Conservation (phyloP, 2,797 vertebrate species). For the Darevskia mixta region DNA sequence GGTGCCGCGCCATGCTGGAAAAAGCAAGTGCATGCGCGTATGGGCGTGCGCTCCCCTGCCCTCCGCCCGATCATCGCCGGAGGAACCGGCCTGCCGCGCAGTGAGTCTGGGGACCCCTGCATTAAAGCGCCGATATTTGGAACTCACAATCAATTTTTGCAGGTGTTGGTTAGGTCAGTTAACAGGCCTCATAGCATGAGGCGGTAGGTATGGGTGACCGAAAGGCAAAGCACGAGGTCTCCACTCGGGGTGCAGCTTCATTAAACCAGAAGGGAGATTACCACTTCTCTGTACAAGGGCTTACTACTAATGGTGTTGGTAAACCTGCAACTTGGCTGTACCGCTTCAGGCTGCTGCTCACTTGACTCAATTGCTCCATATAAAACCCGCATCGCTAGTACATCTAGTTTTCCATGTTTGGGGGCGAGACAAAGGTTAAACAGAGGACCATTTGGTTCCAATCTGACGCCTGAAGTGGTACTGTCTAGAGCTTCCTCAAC, state of each 20-base stretch:
- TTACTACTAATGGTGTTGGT: background rate
- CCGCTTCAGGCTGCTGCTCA: background rate
- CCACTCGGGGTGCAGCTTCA: background rate
- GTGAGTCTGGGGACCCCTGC: no score
- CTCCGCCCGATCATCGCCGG: no score
- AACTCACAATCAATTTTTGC: slow-evolving; percentile 20
- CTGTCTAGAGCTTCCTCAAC: no score
- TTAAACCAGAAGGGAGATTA: background rate
- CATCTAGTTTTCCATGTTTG: background rate
- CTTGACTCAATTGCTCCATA: background rate
- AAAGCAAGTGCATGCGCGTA: no score
- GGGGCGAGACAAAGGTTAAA: no score
- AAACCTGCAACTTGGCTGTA: background rate
- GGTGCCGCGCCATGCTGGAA: no score
- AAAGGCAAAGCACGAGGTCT: background rate
- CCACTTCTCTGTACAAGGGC: background rate
- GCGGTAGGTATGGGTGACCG: background rate
- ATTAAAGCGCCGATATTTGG: slow-evolving; percentile 4
- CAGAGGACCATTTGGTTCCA: background rate
- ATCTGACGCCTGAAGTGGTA: background rate
- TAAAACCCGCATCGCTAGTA: background rate
- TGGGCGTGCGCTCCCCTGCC: no score
- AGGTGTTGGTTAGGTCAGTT: background rate
- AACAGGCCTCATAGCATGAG: background rate
- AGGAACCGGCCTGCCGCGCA: no score